Evolutionary conservation across 2,113 vertebrate species (phyloP).

Genomic region (Cavia porcellus): DNA sequence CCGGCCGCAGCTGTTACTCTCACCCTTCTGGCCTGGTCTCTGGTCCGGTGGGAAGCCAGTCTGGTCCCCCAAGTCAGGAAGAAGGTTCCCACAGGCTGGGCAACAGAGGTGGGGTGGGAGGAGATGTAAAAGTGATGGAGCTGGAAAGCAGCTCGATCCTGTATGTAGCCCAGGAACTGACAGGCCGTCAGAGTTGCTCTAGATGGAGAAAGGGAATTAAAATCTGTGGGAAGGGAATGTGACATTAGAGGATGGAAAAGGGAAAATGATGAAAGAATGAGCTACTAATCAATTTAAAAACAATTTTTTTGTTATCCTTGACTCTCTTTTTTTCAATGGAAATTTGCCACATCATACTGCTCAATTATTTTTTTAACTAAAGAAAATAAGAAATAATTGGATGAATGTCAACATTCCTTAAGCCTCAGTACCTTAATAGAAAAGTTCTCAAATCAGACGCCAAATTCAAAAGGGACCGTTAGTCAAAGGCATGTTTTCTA

Average conservation of each 20-base stretch:
- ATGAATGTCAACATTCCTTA: conserved; percentile 27
- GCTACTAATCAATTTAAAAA: background rate
- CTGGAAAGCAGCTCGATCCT: background rate
- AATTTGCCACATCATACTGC: background rate
- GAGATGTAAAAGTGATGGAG: background rate
- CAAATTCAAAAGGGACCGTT: background rate
- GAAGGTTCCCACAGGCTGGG: too few species aligned
- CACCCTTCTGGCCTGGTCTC: too few species aligned
- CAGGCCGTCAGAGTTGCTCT: background rate
- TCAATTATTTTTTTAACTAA: background rate
- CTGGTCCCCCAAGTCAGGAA: too few species aligned
- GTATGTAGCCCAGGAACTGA: background rate
- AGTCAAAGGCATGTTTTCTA: background rate
- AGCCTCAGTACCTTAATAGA: background rate
- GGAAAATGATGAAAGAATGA: background rate
- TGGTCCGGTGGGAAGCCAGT: too few species aligned
- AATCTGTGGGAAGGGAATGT: background rate
- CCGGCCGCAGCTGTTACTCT: too few species aligned
- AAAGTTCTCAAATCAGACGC: conserved; percentile 22
- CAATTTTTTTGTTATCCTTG: background rate
- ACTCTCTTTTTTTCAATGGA: background rate
- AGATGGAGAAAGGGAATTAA: background rate
- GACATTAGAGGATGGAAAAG: background rate
- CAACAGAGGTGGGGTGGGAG: background rate
- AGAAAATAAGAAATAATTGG: background rate